Evolutionary conservation across 2,113 vertebrate genomes (phyloP).

Genomic region (Erythrocercus mccallii): DNA sequence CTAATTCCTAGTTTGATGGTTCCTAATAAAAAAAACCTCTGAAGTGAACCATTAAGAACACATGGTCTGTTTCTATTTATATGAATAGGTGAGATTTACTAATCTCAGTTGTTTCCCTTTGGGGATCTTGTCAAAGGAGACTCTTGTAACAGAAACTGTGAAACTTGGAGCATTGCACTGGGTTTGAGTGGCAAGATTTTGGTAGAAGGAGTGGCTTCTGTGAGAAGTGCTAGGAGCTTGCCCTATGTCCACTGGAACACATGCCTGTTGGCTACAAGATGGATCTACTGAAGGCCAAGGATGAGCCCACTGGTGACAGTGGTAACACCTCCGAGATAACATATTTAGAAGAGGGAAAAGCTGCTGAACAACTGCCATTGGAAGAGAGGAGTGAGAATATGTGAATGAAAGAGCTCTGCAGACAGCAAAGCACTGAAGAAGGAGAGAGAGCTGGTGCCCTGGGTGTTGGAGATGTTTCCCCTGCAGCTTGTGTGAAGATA

Average conservation of each 20-base stretch:
- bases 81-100: not conserved
- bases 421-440: not conserved
- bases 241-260: not conserved
- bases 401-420: not conserved
- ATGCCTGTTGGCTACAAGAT: not conserved
- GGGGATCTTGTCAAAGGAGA: not conserved
- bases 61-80: not conserved
- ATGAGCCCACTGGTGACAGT: rapidly evolving
- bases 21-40: not conserved
- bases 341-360: not conserved
- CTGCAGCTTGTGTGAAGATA: not conserved
- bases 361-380: rapidly evolving
- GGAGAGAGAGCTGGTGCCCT: not conserved
- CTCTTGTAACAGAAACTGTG: not conserved
- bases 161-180: not conserved
- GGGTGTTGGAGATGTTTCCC: not conserved
- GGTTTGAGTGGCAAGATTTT: not conserved
- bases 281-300: not conserved
- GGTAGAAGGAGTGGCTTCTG: not conserved
- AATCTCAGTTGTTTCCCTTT: not conserved
- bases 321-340: not conserved
- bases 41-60: not conserved
- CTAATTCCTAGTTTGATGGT: not conserved
- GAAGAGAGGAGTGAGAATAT: not conserved
- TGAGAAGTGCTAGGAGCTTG: not conserved